Conservation (phyloP, 2,888 invertebrate genomes). For the Diloba caeruleocephala region DNA sequence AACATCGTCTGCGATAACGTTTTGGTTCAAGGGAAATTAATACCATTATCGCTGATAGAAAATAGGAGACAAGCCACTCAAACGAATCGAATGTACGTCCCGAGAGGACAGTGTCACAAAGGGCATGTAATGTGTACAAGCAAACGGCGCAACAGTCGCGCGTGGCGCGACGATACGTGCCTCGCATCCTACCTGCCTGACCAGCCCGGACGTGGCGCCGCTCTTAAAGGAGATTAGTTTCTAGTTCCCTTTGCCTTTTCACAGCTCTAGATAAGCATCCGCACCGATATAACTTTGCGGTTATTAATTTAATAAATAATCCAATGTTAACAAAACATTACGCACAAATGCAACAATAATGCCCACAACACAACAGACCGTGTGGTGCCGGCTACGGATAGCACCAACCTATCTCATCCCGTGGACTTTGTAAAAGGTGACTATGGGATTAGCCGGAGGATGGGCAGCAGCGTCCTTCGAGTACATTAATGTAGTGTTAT, state of each 20-base stretch:
- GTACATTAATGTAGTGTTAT: no score
- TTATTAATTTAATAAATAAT: conserved; percentile 48
- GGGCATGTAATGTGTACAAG: conserved; percentile 53
- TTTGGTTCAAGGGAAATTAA: conserved; percentile 30
- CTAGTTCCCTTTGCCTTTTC: conserved; percentile 65
- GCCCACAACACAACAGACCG: no score
- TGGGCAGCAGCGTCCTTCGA: no score
- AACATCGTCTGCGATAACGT: conserved; percentile 37
- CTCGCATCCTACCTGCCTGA: conserved; percentile 59
- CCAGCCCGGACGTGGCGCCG: conserved; percentile 54
- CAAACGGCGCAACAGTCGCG: conserved; percentile 52
- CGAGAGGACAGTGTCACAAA: conserved; percentile 59
- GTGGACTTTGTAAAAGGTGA: no score
- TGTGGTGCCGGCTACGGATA: no score
- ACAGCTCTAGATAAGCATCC: conserved; percentile 64
- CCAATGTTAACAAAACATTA: conserved; percentile 5
- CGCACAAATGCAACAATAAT: no score
- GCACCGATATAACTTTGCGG: conserved; percentile 54
- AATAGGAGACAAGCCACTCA: conserved; percentile 55
- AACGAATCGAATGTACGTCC: conserved; percentile 59
- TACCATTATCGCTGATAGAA: conserved; percentile 48
- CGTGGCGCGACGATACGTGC: conserved; percentile 54
- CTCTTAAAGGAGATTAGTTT: conserved; percentile 69
- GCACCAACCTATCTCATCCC: no score
- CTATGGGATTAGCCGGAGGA: no score